Evolutionary conservation across 30 jellyfish, hydroid and myxozoan genomes (phyloP), one percentile per base, ranked within the genome.

Genomic region (Chironex yamaguchii): DNA sequence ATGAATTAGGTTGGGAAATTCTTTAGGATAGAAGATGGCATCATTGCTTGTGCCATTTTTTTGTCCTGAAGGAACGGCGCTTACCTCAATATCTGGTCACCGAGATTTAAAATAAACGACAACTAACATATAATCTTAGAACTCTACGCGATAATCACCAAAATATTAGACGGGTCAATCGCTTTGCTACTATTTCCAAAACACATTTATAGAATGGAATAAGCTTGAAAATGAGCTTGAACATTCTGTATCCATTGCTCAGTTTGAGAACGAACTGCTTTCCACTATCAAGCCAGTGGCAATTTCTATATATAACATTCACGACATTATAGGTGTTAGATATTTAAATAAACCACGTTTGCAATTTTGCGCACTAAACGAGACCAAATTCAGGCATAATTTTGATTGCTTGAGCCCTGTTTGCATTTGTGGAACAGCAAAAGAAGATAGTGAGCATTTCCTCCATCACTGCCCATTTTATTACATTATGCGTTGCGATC

Each of bases 1-100:
- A 74, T 23, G 87, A 74, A 58, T 74, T 74, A 53, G 53, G 85
- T 36, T 25, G 85, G 79, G 74, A 74, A 74, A 48, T 29, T 49
- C 53, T 74, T 21, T 51, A 74, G 49, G 29, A 74, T 36, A 52
- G 53, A 74, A 48, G 51, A 58, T 74, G 78, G 21, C 30, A 24
- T 58, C 87, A 62, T 29, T 26, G 54, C 49, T 74, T 74, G 52
- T 54, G 89, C 25, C 89, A 77, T 58, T 79, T 79, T 74, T 79
- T 58, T 23, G n/a, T 72, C 29, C 26, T 79, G 14, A 32, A 58
- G 32, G 36, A 53, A 31, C 42, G 82, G 62, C 62, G 42, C 62
- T 34, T 50, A 49, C 81, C 89, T 1, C 80, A 77, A 53, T 62
- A 58, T 31, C 78, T 72, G 27, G 49, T 36, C 72, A 36, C 49